phyloP scores from a whole-genome alignment of 2,113 vertebrate species.

The Sarotherodon lohbergeri region DNA sequence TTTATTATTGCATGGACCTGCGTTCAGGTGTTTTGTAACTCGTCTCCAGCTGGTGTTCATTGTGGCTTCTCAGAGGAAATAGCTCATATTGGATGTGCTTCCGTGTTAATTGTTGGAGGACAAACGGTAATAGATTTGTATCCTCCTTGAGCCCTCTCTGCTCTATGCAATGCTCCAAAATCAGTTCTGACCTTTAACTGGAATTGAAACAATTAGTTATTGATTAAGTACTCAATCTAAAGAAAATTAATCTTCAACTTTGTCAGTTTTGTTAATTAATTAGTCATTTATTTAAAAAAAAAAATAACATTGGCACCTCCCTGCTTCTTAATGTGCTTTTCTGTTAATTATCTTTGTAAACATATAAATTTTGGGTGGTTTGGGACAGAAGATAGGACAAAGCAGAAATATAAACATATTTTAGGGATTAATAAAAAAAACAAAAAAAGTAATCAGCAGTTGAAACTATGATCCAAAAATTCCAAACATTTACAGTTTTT shows the following conservation, averaged over 20 bases:
- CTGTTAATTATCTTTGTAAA: not conserved
- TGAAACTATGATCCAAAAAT: not conserved
- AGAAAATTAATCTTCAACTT: not conserved
- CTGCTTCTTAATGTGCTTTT: not conserved
- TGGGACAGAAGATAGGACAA: not conserved
- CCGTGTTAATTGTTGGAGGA: conserved; percentile 5
- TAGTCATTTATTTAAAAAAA: not conserved
- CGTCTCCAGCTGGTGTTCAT: conserved; percentile 33
- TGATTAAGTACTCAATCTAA: not conserved
- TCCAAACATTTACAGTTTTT: not conserved
- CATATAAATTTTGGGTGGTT: not conserved
- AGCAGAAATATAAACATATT: not conserved
- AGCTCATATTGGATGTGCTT: conserved; percentile 16
- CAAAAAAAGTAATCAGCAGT: not conserved
- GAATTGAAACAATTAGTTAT: not conserved
- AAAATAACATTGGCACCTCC: not conserved
- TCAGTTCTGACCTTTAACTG: not conserved
- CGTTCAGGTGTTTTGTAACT: conserved; percentile 29
- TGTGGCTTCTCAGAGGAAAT: conserved; percentile 25
- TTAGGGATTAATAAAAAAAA: not conserved
- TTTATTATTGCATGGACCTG: conserved; percentile 17
- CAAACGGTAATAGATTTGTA: not conserved
- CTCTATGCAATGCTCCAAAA: not conserved
- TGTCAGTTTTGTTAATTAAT: not conserved
- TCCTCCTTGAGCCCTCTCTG: not conserved